Conservation (phyloP, 1,140 invertebrate species). For the Drosophila burlai region DNA sequence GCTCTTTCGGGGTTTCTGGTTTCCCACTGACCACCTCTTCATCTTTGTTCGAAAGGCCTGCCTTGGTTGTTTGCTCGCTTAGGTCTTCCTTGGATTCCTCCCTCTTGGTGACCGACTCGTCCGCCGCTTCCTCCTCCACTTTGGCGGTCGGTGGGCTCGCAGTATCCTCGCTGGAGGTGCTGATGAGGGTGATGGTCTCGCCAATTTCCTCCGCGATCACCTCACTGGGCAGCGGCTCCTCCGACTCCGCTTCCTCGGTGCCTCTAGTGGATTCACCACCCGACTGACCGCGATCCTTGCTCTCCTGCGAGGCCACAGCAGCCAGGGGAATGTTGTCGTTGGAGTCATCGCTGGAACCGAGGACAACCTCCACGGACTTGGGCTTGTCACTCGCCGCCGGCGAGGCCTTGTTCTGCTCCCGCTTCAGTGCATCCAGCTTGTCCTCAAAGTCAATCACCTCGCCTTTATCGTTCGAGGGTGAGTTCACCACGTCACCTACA, state of each 20-base stretch:
- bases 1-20: not conserved
- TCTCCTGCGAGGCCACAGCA: conserved; percentile 64
- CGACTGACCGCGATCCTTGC: conserved; percentile 45
- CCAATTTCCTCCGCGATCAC: conserved; percentile 53
- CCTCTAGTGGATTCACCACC: conserved; percentile 8
- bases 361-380: conserved; percentile 60
- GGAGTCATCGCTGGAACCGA: conserved; percentile 77
- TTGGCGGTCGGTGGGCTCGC: conserved; percentile 17
- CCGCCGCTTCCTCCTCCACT: conserved; percentile 19
- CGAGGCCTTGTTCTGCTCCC: conserved; percentile 39
- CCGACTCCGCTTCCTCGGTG: conserved; percentile 17
- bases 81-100: conserved; percentile 5
- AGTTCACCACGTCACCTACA: conserved; percentile 59
- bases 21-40: not conserved
- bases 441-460: conserved; percentile 65
- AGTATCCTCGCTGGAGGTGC: conserved; percentile 69
- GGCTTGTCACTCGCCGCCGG: conserved; percentile 11
- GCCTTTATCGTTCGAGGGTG: conserved; percentile 31
- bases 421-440: conserved; percentile 59
- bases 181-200: conserved; percentile 63
- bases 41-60: not conserved
- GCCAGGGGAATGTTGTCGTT: conserved; percentile 77
- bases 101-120: not conserved
- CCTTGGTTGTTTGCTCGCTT: not conserved
- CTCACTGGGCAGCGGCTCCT: conserved; percentile 56